Base-by-base conservation (phyloP, 2,888 invertebrate species). In the Petrophora chlorosata region DNA sequence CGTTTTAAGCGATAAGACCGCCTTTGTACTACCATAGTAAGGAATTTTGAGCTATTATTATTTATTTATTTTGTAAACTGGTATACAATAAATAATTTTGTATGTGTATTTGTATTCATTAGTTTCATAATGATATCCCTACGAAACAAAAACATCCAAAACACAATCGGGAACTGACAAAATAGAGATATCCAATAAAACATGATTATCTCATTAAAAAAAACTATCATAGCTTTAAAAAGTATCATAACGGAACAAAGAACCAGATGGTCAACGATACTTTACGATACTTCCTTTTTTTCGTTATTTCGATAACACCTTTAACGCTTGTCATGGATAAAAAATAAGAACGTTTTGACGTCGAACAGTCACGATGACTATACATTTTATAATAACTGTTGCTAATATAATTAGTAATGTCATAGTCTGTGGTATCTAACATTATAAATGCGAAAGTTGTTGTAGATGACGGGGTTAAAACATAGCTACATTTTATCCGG, bases 281-380 rank as follows among this genome's bases (percentile, higher is more conserved):
- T n/a, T n/a, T n/a, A n/a, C n/a, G n/a, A n/a, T n/a, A n/a, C 12
- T 9, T 29, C 0, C 36, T 47, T 54, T 48, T 49, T 52, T 28
- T 38, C 9, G 28, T 38, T 53, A 50, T 60, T 59, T 64, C 63
- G 53, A 67, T 64, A 67, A 65, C 63, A 63, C 66, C 59, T 60
- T 56, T 67, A 63, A 67, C 53, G 64, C 63, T 38, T 52, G 54
- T 56, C 59, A 54, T 35, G 56, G 25, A 42, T 40, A 22, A 51
- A 51, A 57, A 55, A 51, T 43, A 53, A 48, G 53, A 33, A 12
- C 8, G 34, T 41, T 33, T 47, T 19, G 9, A 30, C 35, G 25
- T 22, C 7, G 13, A 42, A 50, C 38, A 40, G 55, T 57, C 60
- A 60, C 14, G 60, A 47, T 60, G 57, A 59, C 48, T 43, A 33